phyloP scores from a whole-genome alignment of 2,113 vertebrate species.

The Paramisgurnus dabryanus region DNA sequence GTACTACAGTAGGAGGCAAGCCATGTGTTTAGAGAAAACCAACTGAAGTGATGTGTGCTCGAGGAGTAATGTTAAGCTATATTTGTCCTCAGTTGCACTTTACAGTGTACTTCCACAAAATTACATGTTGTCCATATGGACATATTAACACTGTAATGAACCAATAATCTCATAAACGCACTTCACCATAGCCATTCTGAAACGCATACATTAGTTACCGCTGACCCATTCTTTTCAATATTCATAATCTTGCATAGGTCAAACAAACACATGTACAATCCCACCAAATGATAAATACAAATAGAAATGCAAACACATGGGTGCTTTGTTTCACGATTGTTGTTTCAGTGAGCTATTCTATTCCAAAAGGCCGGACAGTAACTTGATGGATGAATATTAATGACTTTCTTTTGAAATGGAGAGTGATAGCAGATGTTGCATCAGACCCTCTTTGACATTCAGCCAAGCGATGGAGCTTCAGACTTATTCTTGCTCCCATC shows the following conservation, averaged over 20 bases:
- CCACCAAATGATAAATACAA: conserved; percentile 26
- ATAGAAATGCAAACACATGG: conserved; percentile 28
- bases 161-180: background rate
- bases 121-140: background rate
- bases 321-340: conserved; percentile 13
- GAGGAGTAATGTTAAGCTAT: too few relatives aligned
- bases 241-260: background rate
- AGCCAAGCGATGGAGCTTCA: conserved; percentile 1
- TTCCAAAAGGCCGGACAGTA: conserved; percentile 28
- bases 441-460: conserved; percentile 18
- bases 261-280: background rate
- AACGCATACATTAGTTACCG: background rate
- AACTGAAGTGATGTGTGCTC: background rate
- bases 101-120: too few relatives aligned
- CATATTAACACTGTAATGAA: background rate
- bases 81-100: too few relatives aligned
- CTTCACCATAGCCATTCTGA: background rate
- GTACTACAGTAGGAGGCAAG: background rate
- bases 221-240: background rate
- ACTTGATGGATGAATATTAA: conserved; percentile 38
- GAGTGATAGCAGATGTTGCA: conserved; percentile 31
- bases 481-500: background rate
- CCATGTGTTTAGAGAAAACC: too few relatives aligned
- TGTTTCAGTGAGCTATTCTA: conserved; percentile 1
- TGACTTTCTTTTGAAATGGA: conserved; percentile 29